Conservation (phyloP, 2,888 invertebrate genomes). For the Meiosimyza platycephala region DNA sequence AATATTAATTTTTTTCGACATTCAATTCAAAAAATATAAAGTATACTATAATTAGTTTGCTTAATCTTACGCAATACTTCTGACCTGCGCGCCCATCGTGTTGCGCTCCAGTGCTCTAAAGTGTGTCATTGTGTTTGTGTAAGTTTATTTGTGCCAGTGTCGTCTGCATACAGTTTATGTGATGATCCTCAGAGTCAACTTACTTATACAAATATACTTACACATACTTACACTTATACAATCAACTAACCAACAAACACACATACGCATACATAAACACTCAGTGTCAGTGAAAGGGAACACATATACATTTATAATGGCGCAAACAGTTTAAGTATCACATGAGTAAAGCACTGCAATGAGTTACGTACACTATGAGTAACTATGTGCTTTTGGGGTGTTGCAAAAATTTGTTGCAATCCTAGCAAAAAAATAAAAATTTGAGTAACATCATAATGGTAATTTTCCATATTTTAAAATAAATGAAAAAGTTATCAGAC, state of each 20-base stretch:
- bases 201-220: slow-evolving; percentile 1
- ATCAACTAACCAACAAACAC: neutral
- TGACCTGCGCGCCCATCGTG: no score
- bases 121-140: neutral
- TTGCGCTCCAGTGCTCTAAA: no score
- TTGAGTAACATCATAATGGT: no score
- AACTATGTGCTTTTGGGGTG: neutral
- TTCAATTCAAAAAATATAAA: no score
- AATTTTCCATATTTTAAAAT: no score
- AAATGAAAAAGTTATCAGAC: no score
- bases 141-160: slow-evolving; percentile 19
- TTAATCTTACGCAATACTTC: no score
- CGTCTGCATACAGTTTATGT: slow-evolving; percentile 33
- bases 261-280: slow-evolving; percentile 9
- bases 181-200: slow-evolving; percentile 31
- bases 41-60: no score
- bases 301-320: slow-evolving; percentile 21
- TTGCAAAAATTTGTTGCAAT: no score
- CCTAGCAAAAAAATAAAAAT: no score
- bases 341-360: slow-evolving; percentile 32
- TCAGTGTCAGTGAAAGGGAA: neutral
- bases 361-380: slow-evolving; percentile 20
- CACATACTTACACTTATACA: slow-evolving; percentile 24
- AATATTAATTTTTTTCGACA: no score
- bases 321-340: slow-evolving; percentile 35